Conservation (phyloP, 2,797 vertebrate genomes). For the Chloroceryle inda region DNA sequence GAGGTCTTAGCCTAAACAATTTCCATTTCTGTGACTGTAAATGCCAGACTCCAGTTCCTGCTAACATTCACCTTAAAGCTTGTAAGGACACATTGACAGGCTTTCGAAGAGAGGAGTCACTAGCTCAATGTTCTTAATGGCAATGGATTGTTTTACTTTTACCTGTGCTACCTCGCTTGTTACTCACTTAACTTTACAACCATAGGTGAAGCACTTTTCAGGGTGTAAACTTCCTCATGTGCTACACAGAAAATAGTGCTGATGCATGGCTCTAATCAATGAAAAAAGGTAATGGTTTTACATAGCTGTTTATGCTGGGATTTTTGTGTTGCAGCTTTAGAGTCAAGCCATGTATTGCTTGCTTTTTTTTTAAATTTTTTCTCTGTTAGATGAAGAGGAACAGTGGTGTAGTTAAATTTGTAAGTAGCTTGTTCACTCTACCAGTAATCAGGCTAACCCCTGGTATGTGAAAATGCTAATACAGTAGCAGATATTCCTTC, state of each 20-base stretch:
- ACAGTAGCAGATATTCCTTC: background rate
- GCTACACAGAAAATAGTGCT: background rate
- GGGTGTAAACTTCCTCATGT: background rate
- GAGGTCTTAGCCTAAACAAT: background rate
- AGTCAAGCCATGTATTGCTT: background rate
- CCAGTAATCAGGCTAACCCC: background rate
- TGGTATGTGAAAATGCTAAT: background rate
- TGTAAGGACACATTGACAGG: background rate
- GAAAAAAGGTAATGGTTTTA: background rate
- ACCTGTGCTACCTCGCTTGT: background rate
- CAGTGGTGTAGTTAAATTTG: background rate
- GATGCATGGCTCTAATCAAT: background rate
- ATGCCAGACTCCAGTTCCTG: background rate
- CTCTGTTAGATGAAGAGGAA: background rate
- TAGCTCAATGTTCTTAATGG: background rate
- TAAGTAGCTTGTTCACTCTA: constrained; percentile 14
- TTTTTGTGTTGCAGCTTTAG: background rate
- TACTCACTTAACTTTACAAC: background rate
- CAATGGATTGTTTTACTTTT: background rate
- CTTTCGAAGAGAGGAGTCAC: background rate
- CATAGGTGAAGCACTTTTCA: background rate
- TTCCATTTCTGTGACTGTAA: background rate
- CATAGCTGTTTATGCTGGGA: background rate
- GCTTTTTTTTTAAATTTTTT: background rate
- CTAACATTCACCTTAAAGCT: background rate